Evolutionary conservation across 2,113 vertebrate genomes (phyloP).

Genomic region (Gallinago media): DNA sequence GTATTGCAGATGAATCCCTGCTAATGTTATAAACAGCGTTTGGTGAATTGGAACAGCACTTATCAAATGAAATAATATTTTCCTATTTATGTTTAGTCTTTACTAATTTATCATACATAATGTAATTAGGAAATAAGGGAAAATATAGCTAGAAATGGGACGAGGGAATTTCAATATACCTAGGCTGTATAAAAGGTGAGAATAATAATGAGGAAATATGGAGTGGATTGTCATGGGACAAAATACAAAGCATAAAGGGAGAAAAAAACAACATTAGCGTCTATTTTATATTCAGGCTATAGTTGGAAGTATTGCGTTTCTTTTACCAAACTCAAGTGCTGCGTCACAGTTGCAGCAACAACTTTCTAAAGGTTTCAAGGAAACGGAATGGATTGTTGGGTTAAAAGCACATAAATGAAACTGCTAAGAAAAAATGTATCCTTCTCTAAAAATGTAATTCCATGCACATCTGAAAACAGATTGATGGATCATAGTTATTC

Average conservation of each 20-base stretch:
- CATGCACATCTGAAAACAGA: background rate
- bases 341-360: background rate
- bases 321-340: background rate
- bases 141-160: background rate
- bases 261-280: background rate
- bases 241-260: background rate
- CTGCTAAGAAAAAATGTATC: background rate
- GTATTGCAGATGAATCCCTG: background rate
- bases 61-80: background rate
- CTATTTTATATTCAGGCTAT: background rate
- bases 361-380: background rate
- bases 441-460: background rate
- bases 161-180: background rate
- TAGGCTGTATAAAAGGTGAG: background rate
- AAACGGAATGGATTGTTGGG: background rate
- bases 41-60: background rate
- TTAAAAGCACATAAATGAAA: background rate
- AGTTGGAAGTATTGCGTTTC: background rate
- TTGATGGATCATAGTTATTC: background rate
- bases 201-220: background rate
- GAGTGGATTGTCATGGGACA: background rate
- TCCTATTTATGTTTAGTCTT: background rate
- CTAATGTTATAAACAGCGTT: background rate
- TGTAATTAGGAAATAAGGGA: background rate
- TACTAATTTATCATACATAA: background rate